These are phyloP conservation scores for Papilio aristodemus DNA, from an alignment of 1,140 invertebrate species.

Conservation along the genomic window DNA sequence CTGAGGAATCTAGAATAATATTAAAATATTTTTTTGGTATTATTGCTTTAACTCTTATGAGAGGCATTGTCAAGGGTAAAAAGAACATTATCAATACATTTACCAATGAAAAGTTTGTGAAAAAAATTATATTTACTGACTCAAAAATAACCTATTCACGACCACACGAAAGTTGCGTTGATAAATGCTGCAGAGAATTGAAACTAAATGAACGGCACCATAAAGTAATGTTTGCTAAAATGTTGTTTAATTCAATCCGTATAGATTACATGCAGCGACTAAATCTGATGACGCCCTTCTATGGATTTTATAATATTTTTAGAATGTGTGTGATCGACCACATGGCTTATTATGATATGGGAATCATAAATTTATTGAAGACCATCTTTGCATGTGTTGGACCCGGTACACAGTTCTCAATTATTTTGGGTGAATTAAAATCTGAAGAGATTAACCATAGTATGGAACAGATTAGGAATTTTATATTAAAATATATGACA, in stretches of 20 bases:
- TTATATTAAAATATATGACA: slow-evolving; percentile 36
- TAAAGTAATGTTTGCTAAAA: slow-evolving; percentile 41
- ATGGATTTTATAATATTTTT: slow-evolving; percentile 33
- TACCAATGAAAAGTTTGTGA: slow-evolving; percentile 1
- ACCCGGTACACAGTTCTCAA: neutral
- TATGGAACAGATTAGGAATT: slow-evolving; percentile 33
- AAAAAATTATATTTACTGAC: neutral
- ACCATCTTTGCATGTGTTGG: neutral
- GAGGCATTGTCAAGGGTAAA: slow-evolving; percentile 35
- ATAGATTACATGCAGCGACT: neutral
- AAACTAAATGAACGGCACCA: slow-evolving; percentile 13
- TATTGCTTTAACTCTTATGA: slow-evolving; percentile 36
- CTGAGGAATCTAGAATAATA: slow-evolving; percentile 2
- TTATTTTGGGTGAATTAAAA: slow-evolving; percentile 20
- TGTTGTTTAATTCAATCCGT: slow-evolving; percentile 37
- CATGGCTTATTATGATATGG: slow-evolving; percentile 37
- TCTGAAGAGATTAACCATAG: slow-evolving; percentile 27
- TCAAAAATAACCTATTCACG: slow-evolving; percentile 22
- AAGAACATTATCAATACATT: slow-evolving; percentile 33
- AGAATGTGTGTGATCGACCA: slow-evolving; percentile 35
- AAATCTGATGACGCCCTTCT: neutral
- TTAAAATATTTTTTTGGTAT: slow-evolving; percentile 41
- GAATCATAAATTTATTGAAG: slow-evolving; percentile 37
- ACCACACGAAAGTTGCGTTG: slow-evolving; percentile 34
- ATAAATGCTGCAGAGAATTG: slow-evolving; percentile 38